phyloP scores from a whole-genome alignment of 2,888 invertebrate species.

The Vandiemenella viatica region DNA sequence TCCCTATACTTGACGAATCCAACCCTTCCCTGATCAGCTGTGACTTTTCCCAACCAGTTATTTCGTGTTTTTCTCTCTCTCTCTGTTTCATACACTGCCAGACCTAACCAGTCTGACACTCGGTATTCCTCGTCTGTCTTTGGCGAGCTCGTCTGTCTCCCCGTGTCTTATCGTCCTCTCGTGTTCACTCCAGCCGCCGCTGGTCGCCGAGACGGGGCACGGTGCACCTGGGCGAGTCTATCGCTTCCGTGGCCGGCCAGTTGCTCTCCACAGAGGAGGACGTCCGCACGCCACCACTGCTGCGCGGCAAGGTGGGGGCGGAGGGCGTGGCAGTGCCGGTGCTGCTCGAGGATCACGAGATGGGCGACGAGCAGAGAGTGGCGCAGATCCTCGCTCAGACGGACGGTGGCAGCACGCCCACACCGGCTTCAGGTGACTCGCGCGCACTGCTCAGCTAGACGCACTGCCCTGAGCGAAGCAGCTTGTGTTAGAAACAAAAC shows the following conservation, averaged over 20 bases:
- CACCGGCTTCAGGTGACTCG: too few species aligned
- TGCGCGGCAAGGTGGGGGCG: not conserved
- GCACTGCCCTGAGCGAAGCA: too few species aligned
- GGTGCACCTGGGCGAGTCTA: conserved; percentile 35
- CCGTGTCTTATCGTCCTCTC: not conserved
- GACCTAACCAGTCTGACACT: too few species aligned
- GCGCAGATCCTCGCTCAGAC: not conserved
- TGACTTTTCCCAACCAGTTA: too few species aligned
- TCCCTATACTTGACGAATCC: too few species aligned
- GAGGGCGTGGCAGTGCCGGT: conserved; percentile 50
- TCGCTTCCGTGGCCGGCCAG: conserved; percentile 41
- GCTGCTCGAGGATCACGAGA: conserved; percentile 37
- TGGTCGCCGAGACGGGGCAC: conserved; percentile 21
- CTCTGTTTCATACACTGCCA: too few species aligned
- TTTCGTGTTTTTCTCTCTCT: too few species aligned
- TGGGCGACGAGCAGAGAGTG: too few species aligned
- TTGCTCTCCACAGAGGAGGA: conserved; percentile 28
- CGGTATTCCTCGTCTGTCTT: too few species aligned
- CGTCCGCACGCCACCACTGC: conserved; percentile 4
- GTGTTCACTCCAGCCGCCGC: conserved; percentile 28
- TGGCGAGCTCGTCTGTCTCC: conserved; percentile 43
- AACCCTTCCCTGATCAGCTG: too few species aligned
- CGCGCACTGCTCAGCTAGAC: too few species aligned
- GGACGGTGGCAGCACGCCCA: conserved; percentile 28
- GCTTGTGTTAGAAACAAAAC: too few species aligned